Base-by-base conservation (phyloP, 2,888 invertebrate genomes). In the Vandiemenella viatica region DNA sequence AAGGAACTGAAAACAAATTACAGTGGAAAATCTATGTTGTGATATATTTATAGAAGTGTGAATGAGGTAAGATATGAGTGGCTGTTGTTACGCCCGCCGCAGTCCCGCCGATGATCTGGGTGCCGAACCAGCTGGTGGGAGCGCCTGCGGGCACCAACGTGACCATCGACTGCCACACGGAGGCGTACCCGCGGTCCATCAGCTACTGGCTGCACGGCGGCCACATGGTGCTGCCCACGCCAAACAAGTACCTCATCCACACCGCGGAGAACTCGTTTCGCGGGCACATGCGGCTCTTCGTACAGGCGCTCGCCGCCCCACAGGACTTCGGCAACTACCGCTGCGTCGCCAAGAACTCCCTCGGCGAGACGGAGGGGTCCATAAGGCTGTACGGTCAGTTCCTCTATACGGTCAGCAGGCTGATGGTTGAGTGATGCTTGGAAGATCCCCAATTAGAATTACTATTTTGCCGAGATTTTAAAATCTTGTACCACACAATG, bases 151-250 rank as follows among this genome's bases (percentile, higher is more conserved):
- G 88, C 54, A 89, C 89, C 45, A n/a, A n/a, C n/a, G n/a, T n/a
- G n/a, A n/a, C n/a, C n/a, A n/a, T n/a, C n/a, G n/a, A n/a, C n/a
- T n/a, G n/a, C n/a, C n/a, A n/a, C n/a, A n/a, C n/a, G n/a, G n/a
- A n/a, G n/a, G n/a, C n/a, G n/a, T n/a, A n/a, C 69, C 91, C 91
- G 10, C 77, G 86, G 53, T 89, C 90, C 58, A 90, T 90, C 69
- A 89, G 85, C 63, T 91, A 90, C 68, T 91, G 90, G 90, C 86
- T 87, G 53, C 85, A 86, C 67, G 86, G 88, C 63, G 83, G 84
- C 61, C 81, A 85, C 54, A 90, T 92, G 87, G 80, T 91, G 43
- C 71, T 91, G 57, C 85, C 88, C 1, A 88, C 87, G 51, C n/a
- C n/a, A n/a, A 86, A 85, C 66, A 91, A 90, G 65, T 89, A 89